phyloP scores from a whole-genome alignment of 2,113 vertebrate genomes.

The Chaetorhynchus papuensis region DNA sequence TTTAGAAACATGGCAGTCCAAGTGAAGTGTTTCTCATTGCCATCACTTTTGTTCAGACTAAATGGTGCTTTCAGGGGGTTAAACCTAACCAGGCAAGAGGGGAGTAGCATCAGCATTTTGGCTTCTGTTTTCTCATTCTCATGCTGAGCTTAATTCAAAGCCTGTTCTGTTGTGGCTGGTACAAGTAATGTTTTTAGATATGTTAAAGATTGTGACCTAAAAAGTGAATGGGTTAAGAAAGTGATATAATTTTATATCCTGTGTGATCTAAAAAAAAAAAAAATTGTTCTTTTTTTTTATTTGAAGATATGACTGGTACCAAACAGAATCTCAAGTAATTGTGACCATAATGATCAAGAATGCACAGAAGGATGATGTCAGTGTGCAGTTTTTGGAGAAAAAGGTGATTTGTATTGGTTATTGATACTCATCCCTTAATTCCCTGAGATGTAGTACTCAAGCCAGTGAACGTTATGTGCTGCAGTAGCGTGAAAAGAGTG shows the following conservation, averaged over 20 bases:
- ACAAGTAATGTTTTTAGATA: neutral
- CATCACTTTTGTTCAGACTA: neutral
- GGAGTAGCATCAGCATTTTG: neutral
- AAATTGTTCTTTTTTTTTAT: neutral
- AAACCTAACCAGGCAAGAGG: neutral
- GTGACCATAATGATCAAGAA: slow-evolving; percentile 94
- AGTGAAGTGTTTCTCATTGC: neutral
- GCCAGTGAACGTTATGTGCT: neutral
- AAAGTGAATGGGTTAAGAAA: neutral
- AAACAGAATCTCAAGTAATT: slow-evolving; percentile 95
- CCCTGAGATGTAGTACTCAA: neutral
- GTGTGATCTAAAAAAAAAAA: neutral
- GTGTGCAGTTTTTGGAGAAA: slow-evolving; percentile 81
- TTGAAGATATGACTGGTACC: slow-evolving; percentile 91
- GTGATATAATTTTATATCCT: neutral
- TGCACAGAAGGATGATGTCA: slow-evolving; percentile 83
- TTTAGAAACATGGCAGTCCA: neutral
- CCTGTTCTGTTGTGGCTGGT: neutral
- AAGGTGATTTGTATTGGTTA: slow-evolving; percentile 74
- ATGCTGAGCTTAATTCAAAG: neutral
- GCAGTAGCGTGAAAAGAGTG: neutral
- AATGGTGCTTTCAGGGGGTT: neutral
- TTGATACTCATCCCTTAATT: neutral
- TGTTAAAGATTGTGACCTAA: neutral
- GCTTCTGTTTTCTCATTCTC: neutral